Conservation (phyloP, 2,113 vertebrate species). For the Chelonoidis abingdonii region DNA sequence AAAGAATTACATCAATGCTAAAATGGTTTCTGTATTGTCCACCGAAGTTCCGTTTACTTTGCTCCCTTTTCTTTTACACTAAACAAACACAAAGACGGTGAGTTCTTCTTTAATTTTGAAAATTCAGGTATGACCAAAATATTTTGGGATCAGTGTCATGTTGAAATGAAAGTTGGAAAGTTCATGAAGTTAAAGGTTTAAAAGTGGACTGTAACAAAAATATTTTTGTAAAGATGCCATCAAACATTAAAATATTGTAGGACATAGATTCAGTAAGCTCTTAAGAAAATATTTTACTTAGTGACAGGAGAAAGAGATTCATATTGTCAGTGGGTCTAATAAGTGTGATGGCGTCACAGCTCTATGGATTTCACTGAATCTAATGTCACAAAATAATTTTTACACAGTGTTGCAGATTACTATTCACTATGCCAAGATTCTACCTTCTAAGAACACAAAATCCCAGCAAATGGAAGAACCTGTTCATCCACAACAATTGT, state of each 20-base stretch:
- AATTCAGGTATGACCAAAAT: background rate
- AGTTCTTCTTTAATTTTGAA: background rate
- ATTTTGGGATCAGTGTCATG: background rate
- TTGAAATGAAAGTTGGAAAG: background rate
- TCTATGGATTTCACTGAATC: background rate
- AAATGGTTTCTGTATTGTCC: background rate
- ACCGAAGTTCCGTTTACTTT: background rate
- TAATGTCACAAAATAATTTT: background rate
- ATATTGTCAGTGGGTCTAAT: accelerated
- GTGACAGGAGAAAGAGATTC: accelerated
- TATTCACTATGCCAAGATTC: accelerated
- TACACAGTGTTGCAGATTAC: background rate
- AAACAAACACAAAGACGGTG: background rate
- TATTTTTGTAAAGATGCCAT: background rate
- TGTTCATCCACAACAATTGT: background rate
- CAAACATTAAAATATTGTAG: background rate
- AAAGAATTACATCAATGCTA: slow-evolving; percentile 45
- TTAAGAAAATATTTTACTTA: background rate
- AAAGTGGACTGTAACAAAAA: background rate
- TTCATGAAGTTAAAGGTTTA: background rate
- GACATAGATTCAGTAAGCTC: background rate
- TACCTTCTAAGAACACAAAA: background rate
- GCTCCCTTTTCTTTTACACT: background rate
- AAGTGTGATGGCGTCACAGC: background rate
- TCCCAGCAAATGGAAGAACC: background rate